These are phyloP conservation scores for Eleginops maclovinus DNA, from an alignment of 2,113 vertebrate genomes.

Conservation along the genomic window DNA sequence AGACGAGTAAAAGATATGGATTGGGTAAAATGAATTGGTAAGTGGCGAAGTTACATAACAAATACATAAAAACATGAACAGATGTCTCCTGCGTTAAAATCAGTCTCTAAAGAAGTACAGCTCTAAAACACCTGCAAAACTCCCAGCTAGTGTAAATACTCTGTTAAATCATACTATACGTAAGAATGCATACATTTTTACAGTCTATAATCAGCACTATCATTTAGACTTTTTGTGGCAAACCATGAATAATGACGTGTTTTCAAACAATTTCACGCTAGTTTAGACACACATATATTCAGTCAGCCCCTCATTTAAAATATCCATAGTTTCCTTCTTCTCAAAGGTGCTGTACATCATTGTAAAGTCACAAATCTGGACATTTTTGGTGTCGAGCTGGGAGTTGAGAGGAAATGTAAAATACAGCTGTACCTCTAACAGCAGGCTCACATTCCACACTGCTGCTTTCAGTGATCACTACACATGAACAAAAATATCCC, in stretches of 20 bases:
- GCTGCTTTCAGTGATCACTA: constrained; percentile 27
- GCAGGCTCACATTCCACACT: constrained; percentile 30
- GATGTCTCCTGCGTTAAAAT: no score
- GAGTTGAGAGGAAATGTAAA: constrained; percentile 73
- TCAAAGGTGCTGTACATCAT: constrained; percentile 56
- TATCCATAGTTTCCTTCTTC: constrained; percentile 31
- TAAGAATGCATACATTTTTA: background rate
- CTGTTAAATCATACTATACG: background rate
- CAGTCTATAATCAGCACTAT: background rate
- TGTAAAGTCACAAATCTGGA: constrained; percentile 48
- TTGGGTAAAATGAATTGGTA: no score
- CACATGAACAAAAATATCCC: constrained; percentile 28
- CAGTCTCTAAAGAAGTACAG: background rate
- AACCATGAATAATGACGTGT: background rate
- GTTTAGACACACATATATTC: background rate
- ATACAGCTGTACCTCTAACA: constrained; percentile 61
- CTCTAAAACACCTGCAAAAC: constrained; percentile 4
- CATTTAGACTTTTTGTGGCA: constrained; percentile 10
- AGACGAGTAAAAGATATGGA: no score
- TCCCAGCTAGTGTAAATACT: background rate
- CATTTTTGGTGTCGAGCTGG: constrained; percentile 35
- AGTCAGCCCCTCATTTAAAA: background rate
- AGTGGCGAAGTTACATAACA: no score
- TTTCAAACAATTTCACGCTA: constrained; percentile 4
- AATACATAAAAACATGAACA: no score